Conservation (phyloP, 92 coral and sea anemone genomes). For the Porites rus region DNA sequence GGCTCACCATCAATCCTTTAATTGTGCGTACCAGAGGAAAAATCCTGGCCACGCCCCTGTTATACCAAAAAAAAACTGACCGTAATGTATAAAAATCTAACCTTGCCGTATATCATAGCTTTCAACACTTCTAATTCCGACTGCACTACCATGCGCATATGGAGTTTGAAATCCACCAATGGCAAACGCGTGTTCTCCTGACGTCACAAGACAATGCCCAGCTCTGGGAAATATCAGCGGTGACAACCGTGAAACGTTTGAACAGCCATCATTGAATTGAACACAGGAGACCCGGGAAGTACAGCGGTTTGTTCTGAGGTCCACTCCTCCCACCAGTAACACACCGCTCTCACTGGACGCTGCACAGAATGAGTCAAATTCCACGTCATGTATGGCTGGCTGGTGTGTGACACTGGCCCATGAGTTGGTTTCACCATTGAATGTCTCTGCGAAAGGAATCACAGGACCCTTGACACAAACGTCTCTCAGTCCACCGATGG, state of each 20-base stretch:
- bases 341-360: conserved; percentile 62
- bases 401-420: conserved; percentile 72
- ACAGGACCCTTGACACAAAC: conserved; percentile 68
- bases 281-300: conserved; percentile 67
- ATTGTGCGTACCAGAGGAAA: too few relatives aligned
- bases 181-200: conserved; percentile 68
- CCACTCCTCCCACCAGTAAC: conserved; percentile 72
- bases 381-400: conserved; percentile 44
- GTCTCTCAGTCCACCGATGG: conserved; percentile 90
- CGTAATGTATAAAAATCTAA: background rate
- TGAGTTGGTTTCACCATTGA: conserved; percentile 71
- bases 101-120: conserved; percentile 72
- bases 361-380: conserved; percentile 79
- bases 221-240: conserved; percentile 72
- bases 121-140: conserved; percentile 77
- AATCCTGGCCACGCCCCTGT: too few relatives aligned
- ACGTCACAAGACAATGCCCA: conserved; percentile 83
- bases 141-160: conserved; percentile 26
- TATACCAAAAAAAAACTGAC: background rate
- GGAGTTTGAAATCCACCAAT: conserved; percentile 86
- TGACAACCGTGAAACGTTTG: conserved; percentile 25
- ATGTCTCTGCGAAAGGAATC: conserved; percentile 83
- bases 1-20: too few relatives aligned
- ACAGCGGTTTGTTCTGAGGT: conserved; percentile 46
- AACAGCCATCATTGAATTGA: conserved; percentile 43